A percentile compares a stretch with the other conserved stretches of the same genome.
Conservation (phyloP, 2,797 vertebrate species). For the Lagocephalus sceleratus region DNA sequence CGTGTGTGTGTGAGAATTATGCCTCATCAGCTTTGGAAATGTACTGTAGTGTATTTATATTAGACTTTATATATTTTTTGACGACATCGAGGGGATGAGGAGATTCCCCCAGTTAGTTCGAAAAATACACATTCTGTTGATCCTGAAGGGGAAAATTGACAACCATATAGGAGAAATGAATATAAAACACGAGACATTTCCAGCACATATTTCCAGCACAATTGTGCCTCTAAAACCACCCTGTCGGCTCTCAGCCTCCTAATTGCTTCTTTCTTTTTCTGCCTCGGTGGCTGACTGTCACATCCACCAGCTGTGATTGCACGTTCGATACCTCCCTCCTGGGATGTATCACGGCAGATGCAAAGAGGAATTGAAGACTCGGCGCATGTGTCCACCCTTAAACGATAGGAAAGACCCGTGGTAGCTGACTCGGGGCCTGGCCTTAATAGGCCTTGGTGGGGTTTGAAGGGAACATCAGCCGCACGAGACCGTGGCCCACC, state of each 20-base stretch:
- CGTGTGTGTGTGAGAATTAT: too few species aligned
- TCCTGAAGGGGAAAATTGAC: too few species aligned
- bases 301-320: slow-evolving; percentile 2
- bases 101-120: too few species aligned
- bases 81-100: too few species aligned
- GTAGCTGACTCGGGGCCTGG: slow-evolving; percentile 26
- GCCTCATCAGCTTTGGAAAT: too few species aligned
- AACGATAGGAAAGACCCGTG: slow-evolving; percentile 23
- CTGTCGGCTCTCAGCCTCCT: not conserved
- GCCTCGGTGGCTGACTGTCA: slow-evolving; percentile 8
- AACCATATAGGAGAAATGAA: too few species aligned
- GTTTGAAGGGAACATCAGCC: slow-evolving; percentile 31
- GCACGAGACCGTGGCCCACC: slow-evolving; percentile 32
- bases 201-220: not conserved
- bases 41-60: too few species aligned
- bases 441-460: slow-evolving; percentile 45
- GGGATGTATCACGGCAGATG: slow-evolving; percentile 31
- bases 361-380: slow-evolving; percentile 26
- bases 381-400: slow-evolving; percentile 21
- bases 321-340: slow-evolving; percentile 3
- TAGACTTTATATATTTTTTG: too few species aligned
- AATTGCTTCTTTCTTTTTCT: slow-evolving; percentile 4
- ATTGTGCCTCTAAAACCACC: too few species aligned
- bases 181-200: too few species aligned
- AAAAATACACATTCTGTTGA: too few species aligned